Evolutionary conservation across 2,888 invertebrate genomes (phyloP), one percentile per base, ranked within the genome.

Genomic region (Eledone cirrhosa): DNA sequence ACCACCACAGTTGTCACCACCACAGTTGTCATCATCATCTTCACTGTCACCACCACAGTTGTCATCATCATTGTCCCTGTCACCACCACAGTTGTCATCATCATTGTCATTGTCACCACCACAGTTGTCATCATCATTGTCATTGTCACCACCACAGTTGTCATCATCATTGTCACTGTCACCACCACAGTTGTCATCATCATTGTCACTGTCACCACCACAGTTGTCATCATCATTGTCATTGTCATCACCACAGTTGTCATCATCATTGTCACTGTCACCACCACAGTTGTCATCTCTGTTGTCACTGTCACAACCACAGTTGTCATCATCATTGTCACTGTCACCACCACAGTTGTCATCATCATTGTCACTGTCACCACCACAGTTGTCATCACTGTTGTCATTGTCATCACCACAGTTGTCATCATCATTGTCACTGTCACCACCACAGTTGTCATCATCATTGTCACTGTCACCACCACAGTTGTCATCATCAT

Each of bases 111-210:
- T n/a, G n/a, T 53, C 53, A 1, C n/a, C 53, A 53, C n/a, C 4
- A n/a, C n/a, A 19, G n/a, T 53, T 5, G n/a, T 53, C 4, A 53
- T 53, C 53, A 4, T 53, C 53, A 53, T 53, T n/a, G n/a, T 53
- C 53, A 53, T 53, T n/a, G 5, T 53, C 53, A 53, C n/a, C 53
- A 4, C n/a, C 53, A 53, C n/a, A 19, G n/a, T 53, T n/a, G 4
- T 53, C 5, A n/a, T 53, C 53, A 53, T 53, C 53, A 53, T n/a
- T 53, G 19, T 53, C 53, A 53, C n/a, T n/a, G n/a, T 53, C 53
- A 53, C n/a, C 53, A 53, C n/a, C 53, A 53, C n/a, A 19, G n/a
- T 53, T n/a, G n/a, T 53, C 53, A 53, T 53, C 53, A 53, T 53
- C 53, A 53, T 53, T n/a, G n/a, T 53, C 53, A 53, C n/a, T 5